Base-by-base conservation (phyloP, 1,140 invertebrate genomes). In the Macrobrachium rosenbergii region DNA sequence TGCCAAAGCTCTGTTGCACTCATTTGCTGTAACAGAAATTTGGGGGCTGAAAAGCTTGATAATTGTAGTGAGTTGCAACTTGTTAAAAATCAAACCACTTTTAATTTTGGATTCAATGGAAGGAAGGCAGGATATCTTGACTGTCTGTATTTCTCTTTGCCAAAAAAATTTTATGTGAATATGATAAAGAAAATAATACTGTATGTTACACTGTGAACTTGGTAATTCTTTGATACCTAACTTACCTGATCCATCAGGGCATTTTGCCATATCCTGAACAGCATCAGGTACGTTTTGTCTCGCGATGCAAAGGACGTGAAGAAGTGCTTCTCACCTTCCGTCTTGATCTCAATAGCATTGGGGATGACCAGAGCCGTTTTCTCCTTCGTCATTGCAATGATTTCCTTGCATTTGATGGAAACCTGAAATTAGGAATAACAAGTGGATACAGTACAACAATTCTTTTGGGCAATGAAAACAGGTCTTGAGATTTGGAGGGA, bases 241-340 rank as follows among this genome's bases (percentile, higher is more conserved):
- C 89, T 90, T 93, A 96, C 95, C 94, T 98, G 95, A 90, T 97
- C 96, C 93, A 98, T 95, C 63, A 99, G 94, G 88, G 96, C 96
- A 94, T 98, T 98, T 93, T 99, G 97, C 98, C 98, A 99, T 89
- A 98, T 94, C 90, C 97, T 94, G 93, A 98, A 98, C 90, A 99
- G 94, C 96, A 98, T 98, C 90, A 98, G 94, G 93, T 97, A 98
- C 2, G 97, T 95, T 92, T 98, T 98, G 92, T 99, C 98, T 69
- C 98, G 92, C 28, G 97, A 94, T 28, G 95, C 95, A 92, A 99
- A 98, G 45, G 97, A 98, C 19, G 98, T 97, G 88, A 99, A 96
- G 93, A 99, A 99, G 92, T 96, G 96, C 91, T 97, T 98, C 87
- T 98, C 97, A 23, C 77, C 94, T 89, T 95, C 94, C 21, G 96